Percentiles rank a stretch among this genome's conserved stretches.
These are phyloP conservation scores for Sphaeramia orbicularis DNA, from an alignment of 2,797 vertebrate species.

Conservation along the genomic window DNA sequence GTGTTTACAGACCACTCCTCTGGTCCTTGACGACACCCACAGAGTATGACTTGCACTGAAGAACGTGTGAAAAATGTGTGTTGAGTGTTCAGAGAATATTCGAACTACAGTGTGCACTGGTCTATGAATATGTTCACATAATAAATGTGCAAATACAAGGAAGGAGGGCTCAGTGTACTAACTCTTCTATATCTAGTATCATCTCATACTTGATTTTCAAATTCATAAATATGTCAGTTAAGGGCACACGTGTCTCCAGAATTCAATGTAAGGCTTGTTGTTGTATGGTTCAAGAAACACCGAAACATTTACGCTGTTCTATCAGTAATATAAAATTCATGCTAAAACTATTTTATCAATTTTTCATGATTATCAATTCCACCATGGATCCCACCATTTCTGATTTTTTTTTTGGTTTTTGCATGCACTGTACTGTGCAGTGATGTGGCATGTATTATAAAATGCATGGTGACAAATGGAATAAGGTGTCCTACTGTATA, in stretches of 20 bases:
- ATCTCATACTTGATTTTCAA: no score
- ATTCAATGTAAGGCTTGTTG: neutral
- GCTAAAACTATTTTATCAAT: neutral
- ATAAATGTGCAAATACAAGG: no score
- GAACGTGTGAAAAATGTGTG: slow-evolving; percentile 23
- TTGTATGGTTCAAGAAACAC: no score
- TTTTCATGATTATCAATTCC: neutral
- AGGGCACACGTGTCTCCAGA: neutral
- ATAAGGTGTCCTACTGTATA: no score
- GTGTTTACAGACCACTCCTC: slow-evolving; percentile 10
- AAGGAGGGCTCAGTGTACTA: no score
- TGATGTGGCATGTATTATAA: neutral
- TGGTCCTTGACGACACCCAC: slow-evolving; percentile 12
- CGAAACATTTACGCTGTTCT: neutral
- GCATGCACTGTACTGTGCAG: neutral
- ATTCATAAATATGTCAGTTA: neutral
- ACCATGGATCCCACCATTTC: neutral
- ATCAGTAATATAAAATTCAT: neutral
- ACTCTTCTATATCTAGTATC: no score
- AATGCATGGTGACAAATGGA: neutral
- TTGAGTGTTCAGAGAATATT: slow-evolving; percentile 2
- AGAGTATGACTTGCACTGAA: slow-evolving; percentile 16
- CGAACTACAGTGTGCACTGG: neutral
- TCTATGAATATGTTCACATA: slow-evolving; percentile 2
- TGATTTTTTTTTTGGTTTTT: neutral